Conservation (phyloP, 2,113 vertebrate species). For the Pangasianodon hypophthalmus region DNA sequence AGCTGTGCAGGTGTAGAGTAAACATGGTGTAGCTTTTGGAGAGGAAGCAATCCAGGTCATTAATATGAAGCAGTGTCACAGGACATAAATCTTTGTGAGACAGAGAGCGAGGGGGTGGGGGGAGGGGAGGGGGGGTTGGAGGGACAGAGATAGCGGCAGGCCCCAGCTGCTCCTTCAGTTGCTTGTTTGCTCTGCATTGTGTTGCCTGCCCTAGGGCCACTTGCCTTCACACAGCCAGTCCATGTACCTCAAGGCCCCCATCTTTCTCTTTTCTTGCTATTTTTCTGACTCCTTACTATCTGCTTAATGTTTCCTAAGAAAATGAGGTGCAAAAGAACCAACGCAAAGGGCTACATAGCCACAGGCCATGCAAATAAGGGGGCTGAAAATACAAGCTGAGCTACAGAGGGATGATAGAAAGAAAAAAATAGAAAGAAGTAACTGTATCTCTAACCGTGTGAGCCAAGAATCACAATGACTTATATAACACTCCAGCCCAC, state of each 20-base stretch:
- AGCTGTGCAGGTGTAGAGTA: not conserved
- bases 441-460: not conserved
- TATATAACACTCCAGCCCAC: slow-evolving; percentile 30
- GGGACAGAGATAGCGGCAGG: slow-evolving; percentile 1
- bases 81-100: slow-evolving; percentile 47
- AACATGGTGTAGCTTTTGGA: not conserved
- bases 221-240: slow-evolving; percentile 35
- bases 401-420: not conserved
- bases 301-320: slow-evolving; percentile 21
- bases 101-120: not conserved
- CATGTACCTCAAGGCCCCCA: not conserved
- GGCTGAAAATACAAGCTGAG: slow-evolving; percentile 22
- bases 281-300: not conserved
- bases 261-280: not conserved
- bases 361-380: slow-evolving; percentile 21
- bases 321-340: slow-evolving; percentile 5
- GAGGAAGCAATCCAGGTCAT: slow-evolving; percentile 51
- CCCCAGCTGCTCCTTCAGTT: slow-evolving; percentile 52
- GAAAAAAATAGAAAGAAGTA: not conserved
- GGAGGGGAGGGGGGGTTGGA: not conserved
- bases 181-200: slow-evolving; percentile 48
- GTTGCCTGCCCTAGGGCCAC: slow-evolving; percentile 44
- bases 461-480: slow-evolving; percentile 35
- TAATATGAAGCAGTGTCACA: slow-evolving; percentile 56
- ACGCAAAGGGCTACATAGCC: not conserved